These are phyloP conservation scores for Ataeniobius toweri DNA, from an alignment of 2,797 vertebrate species.

Conservation along the genomic window DNA sequence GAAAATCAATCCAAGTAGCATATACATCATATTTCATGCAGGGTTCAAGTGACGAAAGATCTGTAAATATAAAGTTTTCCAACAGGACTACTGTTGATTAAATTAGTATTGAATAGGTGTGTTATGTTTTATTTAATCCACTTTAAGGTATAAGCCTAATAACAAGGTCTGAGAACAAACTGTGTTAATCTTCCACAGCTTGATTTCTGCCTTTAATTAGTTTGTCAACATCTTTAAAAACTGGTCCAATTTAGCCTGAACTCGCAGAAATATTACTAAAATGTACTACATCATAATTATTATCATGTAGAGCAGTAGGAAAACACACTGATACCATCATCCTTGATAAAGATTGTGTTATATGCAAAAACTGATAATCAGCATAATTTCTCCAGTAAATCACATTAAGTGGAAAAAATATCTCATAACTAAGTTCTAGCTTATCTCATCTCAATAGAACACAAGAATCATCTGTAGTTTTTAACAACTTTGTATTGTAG, in stretches of 20 bases:
- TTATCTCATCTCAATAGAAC: neutral
- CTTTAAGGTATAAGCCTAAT: neutral
- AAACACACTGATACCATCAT: neutral
- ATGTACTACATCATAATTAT: neutral
- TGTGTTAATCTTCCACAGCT: conserved; percentile 3
- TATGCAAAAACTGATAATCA: neutral
- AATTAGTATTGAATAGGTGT: neutral
- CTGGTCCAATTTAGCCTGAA: conserved; percentile 3
- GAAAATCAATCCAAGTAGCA: neutral
- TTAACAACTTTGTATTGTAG: neutral
- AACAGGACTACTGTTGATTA: neutral
- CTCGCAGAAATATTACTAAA: neutral
- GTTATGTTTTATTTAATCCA: neutral
- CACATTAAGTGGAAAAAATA: neutral
- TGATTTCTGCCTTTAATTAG: neutral
- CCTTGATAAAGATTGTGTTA: neutral
- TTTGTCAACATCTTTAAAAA: neutral
- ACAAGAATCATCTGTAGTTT: neutral
- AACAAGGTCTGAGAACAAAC: neutral
- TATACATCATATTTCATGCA: neutral
- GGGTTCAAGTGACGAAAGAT: neutral
- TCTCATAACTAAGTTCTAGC: neutral
- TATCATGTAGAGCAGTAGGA: neutral
- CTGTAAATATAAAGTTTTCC: neutral
- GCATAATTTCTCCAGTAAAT: neutral